These are phyloP conservation scores for Paelopatides confundens DNA, from an alignment of 53 echinoderm and acorn worm genomes.

Conservation along the genomic window DNA sequence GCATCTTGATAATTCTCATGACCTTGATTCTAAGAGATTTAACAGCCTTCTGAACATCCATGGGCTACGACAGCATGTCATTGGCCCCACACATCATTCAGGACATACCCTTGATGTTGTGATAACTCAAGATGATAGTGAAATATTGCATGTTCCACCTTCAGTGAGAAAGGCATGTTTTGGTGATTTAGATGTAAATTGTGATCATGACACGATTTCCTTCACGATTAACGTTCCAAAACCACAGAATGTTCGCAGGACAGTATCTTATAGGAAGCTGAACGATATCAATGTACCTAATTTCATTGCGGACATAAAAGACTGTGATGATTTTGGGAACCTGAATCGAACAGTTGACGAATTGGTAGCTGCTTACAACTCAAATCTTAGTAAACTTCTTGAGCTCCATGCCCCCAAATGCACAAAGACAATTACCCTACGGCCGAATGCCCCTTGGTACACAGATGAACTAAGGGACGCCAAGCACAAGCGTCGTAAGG, in stretches of 20 bases:
- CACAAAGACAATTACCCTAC: conserved; percentile 36
- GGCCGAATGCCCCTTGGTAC: conserved; percentile 47
- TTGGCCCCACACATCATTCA: conserved; percentile 31
- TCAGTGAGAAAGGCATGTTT: conserved; percentile 2
- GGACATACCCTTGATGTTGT: conserved; percentile 49
- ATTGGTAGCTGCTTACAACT: conserved; percentile 21
- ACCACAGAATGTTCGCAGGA: conserved; percentile 10
- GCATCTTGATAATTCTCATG: conserved; percentile 27
- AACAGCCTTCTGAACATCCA: background rate
- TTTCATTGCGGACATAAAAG: conserved; percentile 34
- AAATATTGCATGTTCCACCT: conserved; percentile 5
- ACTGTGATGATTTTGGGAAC: background rate
- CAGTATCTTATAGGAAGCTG: background rate
- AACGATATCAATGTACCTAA: no score
- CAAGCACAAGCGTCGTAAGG: conserved; percentile 13
- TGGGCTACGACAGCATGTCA: conserved; percentile 45
- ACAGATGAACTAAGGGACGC: conserved; percentile 53
- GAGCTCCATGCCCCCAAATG: conserved; percentile 6
- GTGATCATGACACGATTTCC: conserved; percentile 1
- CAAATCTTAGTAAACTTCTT: background rate
- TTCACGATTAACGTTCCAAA: conserved; percentile 30
- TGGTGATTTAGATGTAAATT: background rate
- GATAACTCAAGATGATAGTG: conserved; percentile 32
- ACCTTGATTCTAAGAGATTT: conserved; percentile 6
- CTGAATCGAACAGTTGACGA: conserved; percentile 8